Percentiles rank a stretch among this genome's conserved stretches.
Conservation (phyloP, 2,113 vertebrate genomes). For the Canis aureus region DNA sequence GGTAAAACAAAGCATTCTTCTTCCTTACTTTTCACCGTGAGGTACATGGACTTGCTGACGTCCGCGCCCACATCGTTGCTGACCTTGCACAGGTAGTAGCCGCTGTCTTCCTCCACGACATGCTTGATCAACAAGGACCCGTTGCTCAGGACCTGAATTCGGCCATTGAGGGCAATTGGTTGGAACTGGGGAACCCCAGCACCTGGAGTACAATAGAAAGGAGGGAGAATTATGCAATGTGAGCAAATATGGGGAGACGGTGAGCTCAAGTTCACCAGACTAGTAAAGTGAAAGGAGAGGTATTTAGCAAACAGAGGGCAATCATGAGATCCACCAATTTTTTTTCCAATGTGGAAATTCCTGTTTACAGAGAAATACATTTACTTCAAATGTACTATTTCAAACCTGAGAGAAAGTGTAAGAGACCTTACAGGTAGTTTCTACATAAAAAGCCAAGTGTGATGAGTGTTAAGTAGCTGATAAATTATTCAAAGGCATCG, state of each 20-base stretch:
- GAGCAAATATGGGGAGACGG: not conserved
- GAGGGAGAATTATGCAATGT: not conserved
- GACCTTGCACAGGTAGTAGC: slow-evolving; percentile 99
- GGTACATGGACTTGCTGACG: slow-evolving; percentile 99
- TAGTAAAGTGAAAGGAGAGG: not conserved
- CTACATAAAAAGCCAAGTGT: slow-evolving; percentile 81
- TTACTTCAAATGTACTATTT: not conserved
- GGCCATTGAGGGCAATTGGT: slow-evolving; percentile 95
- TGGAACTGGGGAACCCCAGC: slow-evolving; percentile 99
- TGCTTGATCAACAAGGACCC: slow-evolving; percentile 98
- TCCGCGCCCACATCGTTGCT: slow-evolving; percentile 99
- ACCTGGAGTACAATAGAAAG: slow-evolving; percentile 85
- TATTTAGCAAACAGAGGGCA: rapidly evolving
- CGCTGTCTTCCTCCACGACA: slow-evolving; percentile 97
- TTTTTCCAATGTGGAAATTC: not conserved
- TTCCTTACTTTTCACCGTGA: slow-evolving; percentile 99
- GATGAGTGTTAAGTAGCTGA: slow-evolving; percentile 79
- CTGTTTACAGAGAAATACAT: not conserved
- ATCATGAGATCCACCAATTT: rapidly evolving
- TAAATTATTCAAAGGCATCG: slow-evolving; percentile 84
- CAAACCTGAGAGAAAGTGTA: slow-evolving; percentile 30
- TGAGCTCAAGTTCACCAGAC: not conserved
- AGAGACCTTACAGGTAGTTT: slow-evolving; percentile 45
- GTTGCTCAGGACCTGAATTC: slow-evolving; percentile 96
- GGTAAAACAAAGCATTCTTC: slow-evolving; percentile 83